Evolutionary conservation across 2,113 vertebrate species (phyloP).

Genomic region (Ammospiza caudacuta): DNA sequence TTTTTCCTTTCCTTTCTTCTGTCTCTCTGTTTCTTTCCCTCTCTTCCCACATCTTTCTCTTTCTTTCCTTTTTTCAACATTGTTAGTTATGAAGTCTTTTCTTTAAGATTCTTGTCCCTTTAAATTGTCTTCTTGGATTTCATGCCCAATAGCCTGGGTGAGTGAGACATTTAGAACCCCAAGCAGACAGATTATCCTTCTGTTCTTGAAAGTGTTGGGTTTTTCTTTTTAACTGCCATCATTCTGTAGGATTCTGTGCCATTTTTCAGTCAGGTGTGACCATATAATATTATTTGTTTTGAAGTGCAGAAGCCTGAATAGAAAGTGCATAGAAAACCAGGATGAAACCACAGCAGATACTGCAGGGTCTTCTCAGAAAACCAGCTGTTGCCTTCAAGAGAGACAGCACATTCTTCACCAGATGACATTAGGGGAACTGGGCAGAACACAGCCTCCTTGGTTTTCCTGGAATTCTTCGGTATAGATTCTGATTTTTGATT

Average conservation of each 20-base stretch:
- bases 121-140: not conserved
- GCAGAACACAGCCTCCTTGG: not conserved
- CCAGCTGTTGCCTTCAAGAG: not conserved
- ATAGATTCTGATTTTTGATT: not conserved
- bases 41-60: not conserved
- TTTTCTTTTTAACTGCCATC: not conserved
- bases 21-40: not conserved
- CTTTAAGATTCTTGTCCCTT: not conserved
- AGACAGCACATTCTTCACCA: not conserved
- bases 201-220: not conserved
- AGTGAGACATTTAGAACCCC: not conserved
- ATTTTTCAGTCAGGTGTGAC: not conserved
- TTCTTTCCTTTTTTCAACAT: not conserved
- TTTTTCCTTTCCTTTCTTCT: too few species aligned
- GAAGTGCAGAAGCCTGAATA: not conserved
- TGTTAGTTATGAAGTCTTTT: not conserved
- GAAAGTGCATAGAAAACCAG: not conserved
- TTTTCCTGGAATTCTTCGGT: not conserved
- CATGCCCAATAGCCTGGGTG: not conserved
- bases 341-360: not conserved
- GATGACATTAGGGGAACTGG: not conserved
- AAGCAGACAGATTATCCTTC: not conserved
- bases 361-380: not conserved
- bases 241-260: not conserved
- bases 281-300: not conserved